Percentiles rank a stretch among this genome's conserved stretches.
Conservation (phyloP, 2,797 vertebrate genomes). For the Hippocampus kuda region DNA sequence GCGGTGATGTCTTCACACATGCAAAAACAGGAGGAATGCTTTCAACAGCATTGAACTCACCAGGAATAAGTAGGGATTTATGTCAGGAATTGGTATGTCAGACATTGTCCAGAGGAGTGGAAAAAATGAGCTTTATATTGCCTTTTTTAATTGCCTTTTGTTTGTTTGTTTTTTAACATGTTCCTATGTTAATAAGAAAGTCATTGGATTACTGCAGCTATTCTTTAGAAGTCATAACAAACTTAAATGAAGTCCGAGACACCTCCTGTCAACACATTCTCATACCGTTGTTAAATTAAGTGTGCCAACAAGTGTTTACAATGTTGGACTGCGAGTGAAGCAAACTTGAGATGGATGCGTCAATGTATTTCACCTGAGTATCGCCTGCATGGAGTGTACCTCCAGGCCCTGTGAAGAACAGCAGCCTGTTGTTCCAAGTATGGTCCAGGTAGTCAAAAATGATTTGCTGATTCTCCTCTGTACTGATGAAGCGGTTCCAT, state of each 20-base stretch:
- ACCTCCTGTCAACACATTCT: too few species aligned
- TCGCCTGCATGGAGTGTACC: constrained; percentile 66
- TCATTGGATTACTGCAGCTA: too few species aligned
- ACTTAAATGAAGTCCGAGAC: too few species aligned
- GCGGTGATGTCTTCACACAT: constrained; percentile 51
- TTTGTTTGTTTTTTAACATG: too few species aligned
- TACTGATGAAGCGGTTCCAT: constrained; percentile 74
- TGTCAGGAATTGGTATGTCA: constrained; percentile 54
- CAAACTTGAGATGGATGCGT: too few species aligned
- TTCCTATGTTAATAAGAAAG: too few species aligned
- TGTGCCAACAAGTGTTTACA: too few species aligned
- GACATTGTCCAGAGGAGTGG: constrained; percentile 8
- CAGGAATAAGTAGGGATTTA: constrained; percentile 72
- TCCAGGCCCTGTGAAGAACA: constrained; percentile 69
- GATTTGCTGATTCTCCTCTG: constrained; percentile 73
- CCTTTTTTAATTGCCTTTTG: too few species aligned
- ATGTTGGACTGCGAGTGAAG: too few species aligned
- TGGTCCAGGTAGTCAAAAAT: constrained; percentile 72
- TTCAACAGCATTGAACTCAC: constrained; percentile 70
- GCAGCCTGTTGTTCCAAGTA: constrained; percentile 53
- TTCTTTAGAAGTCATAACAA: too few species aligned
- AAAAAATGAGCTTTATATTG: not conserved
- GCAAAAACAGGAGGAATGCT: constrained; percentile 63
- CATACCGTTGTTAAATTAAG: too few species aligned
- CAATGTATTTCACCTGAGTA: constrained; percentile 53